These are phyloP conservation scores for Dichetophora obliterata DNA, from an alignment of 2,888 invertebrate genomes.

Conservation along the genomic window DNA sequence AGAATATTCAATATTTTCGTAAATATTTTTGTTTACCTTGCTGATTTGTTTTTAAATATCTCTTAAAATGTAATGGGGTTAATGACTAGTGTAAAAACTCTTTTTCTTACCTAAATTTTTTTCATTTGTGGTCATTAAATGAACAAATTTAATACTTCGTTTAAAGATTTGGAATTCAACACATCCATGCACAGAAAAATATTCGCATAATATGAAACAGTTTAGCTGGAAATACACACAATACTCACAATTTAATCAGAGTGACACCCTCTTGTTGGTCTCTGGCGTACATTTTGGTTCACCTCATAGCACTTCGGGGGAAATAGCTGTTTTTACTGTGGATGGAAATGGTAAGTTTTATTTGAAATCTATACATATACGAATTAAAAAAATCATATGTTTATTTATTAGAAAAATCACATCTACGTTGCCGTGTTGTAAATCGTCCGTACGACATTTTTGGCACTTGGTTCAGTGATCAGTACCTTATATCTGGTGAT, in stretches of 20 bases:
- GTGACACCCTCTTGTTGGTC: conserved; percentile 83
- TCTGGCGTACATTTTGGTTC: conserved; percentile 86
- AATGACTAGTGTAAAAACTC: neutral
- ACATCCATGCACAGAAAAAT: conserved; percentile 79
- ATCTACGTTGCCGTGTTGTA: conserved; percentile 79
- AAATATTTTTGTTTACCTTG: no score
- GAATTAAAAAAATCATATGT: neutral
- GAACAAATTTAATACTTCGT: neutral
- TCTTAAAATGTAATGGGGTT: no score
- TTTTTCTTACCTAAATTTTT: neutral
- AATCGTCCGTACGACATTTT: conserved; percentile 91
- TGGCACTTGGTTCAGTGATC: conserved; percentile 90
- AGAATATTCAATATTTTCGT: no score
- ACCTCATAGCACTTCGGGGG: conserved; percentile 83
- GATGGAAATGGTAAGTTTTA: conserved; percentile 72
- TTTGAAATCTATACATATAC: conserved; percentile 58
- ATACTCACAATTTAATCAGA: conserved; percentile 86
- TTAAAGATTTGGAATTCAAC: conserved; percentile 81
- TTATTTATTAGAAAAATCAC: conserved; percentile 74
- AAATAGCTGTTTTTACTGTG: conserved; percentile 87
- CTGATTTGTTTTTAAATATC: no score
- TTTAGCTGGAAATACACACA: conserved; percentile 91
- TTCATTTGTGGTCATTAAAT: neutral
- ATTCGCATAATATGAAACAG: conserved; percentile 81
- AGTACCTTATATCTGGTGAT: conserved; percentile 84